Conservation (phyloP, 2,113 vertebrate species). For the Octodon degus region DNA sequence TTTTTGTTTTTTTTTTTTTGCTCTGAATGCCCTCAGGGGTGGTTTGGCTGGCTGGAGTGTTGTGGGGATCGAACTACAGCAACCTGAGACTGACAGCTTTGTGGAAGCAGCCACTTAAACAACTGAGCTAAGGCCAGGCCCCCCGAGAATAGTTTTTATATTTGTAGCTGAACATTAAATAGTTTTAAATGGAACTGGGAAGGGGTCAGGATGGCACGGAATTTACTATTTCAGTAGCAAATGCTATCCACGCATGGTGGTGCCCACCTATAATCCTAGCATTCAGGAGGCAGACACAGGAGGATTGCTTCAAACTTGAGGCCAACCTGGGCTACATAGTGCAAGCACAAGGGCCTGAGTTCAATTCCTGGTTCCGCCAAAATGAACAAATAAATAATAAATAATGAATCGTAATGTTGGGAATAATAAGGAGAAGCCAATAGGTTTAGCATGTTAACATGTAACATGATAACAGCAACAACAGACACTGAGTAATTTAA, state of each 20-base stretch:
- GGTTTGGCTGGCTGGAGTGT: no score
- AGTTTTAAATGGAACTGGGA: neutral
- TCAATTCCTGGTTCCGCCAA: no score
- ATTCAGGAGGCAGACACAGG: neutral
- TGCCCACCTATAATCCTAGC: neutral
- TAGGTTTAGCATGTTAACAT: slow-evolving; percentile 5
- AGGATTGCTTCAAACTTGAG: neutral
- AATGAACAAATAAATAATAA: no score
- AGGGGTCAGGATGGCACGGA: no score
- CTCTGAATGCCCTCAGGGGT: no score
- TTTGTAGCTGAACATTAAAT: neutral
- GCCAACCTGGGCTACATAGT: neutral
- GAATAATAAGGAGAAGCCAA: slow-evolving; percentile 48
- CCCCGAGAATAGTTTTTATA: no score
- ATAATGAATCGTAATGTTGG: neutral
- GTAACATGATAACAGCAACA: neutral
- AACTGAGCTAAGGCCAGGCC: no score
- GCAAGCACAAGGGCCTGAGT: no score
- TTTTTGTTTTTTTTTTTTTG: no score
- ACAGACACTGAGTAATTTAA: neutral
- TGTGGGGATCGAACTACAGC: no score
- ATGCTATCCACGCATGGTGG: neutral
- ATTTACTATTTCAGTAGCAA: neutral
- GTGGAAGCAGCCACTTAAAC: no score
- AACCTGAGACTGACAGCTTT: no score